Percentiles rank a stretch among this genome's conserved stretches.
Evolutionary conservation across 2,113 vertebrate species (phyloP).

Genomic region (Origma solitaria): DNA sequence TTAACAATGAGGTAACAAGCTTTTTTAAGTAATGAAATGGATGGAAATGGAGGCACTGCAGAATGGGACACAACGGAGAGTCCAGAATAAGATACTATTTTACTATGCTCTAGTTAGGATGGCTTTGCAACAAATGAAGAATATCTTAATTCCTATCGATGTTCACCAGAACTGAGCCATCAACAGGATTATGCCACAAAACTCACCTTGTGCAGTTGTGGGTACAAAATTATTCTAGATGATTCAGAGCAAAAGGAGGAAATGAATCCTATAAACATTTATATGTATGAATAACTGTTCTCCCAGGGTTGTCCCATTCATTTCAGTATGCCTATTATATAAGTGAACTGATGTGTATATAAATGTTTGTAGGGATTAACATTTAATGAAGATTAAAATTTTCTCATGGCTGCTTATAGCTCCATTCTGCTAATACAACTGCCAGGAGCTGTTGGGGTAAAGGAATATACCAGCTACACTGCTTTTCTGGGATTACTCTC

Average conservation of each 20-base stretch:
- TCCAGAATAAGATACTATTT: not conserved
- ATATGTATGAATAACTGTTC: slow-evolving; percentile 4
- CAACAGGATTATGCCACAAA: not conserved
- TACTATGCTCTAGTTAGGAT: not conserved
- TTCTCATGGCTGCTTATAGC: not conserved
- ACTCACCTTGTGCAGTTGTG: not conserved
- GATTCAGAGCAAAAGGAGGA: slow-evolving; percentile 32
- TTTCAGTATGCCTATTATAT: not conserved
- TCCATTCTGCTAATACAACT: not conserved
- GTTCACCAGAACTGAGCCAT: not conserved
- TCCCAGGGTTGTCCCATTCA: not conserved
- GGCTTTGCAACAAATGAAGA: accelerated
- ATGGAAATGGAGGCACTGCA: not conserved
- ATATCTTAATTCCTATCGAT: not conserved
- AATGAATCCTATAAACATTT: not conserved
- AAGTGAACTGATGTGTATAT: not conserved
- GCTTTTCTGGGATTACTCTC: not conserved
- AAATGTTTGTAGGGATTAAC: not conserved
- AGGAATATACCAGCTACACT: not conserved
- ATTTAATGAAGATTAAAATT: not conserved
- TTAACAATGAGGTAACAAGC: not conserved
- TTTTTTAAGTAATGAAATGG: not conserved
- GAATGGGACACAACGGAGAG: not conserved
- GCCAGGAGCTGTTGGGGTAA: not conserved
- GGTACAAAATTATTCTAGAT: not conserved